Evolutionary conservation across 1,140 invertebrate genomes (phyloP), one percentile per base, ranked within the genome.

Genomic region (Brachionus koreanus): DNA sequence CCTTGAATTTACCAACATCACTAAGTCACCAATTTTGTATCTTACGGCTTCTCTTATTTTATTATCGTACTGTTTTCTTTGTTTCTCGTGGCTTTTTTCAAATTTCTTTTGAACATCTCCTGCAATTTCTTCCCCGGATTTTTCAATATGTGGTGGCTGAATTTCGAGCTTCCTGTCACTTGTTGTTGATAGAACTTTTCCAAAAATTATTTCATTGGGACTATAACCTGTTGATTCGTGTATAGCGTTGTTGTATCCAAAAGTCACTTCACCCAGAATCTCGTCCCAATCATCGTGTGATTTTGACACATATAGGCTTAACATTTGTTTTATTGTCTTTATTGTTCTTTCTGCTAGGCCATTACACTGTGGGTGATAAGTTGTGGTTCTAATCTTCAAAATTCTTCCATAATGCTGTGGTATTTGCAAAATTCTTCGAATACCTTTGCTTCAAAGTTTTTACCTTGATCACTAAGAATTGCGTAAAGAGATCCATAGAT

Each of bases 281-380:
- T 29, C 16, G 25, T 72, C 67, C 67, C 4, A 25, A 12, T 72
- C 25, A 7, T 13, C 9, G 16, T 43, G 67, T 13, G 7, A 7
- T 43, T 72, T 43, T 7, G 7, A 10, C 16, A 39, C 67, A 16
- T 13, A 43, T 9, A 13, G 13, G 13, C 67, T 35, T 72, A 72
- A 23, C 39, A 35, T 72, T 43, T 72, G 7, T 16, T 72, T 72
- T 86, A 43, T 9, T 13, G 86, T 86, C 25, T 81, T n/a, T 63
- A 87, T 87, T 16, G 86, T 84, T 16, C 86, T 77, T 39, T 87
- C 84, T 1, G 85, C 84, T 39, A 85, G 46, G 0, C 87, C 86
- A 74, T 87, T 86, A 0, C 84, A 81, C 42, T 84, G 83, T 5
- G 87, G 86, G 67, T 86, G 83, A 63, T 86, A 87, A 0, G 85